phyloP scores from a whole-genome alignment of 1,140 invertebrate genomes.

The Argopecten irradians region DNA sequence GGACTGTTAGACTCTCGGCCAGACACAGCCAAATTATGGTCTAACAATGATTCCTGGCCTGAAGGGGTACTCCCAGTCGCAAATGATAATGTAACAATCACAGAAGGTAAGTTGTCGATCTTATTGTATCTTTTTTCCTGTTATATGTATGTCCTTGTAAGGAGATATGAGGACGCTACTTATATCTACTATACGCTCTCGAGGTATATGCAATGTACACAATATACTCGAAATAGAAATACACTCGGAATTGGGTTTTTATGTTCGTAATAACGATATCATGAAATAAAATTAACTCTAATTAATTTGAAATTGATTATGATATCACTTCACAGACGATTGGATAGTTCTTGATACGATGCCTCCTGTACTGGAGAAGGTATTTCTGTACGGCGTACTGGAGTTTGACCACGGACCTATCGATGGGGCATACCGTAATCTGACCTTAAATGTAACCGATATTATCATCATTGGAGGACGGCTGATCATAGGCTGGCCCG shows the following conservation, averaged over 20 bases:
- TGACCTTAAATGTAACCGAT: slow-evolving; percentile 62
- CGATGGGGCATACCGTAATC: slow-evolving; percentile 2
- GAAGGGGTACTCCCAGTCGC: slow-evolving; percentile 46
- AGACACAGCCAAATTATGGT: slow-evolving; percentile 49
- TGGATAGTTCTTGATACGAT: slow-evolving; percentile 66
- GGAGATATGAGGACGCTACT: too few relatives aligned
- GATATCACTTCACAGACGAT: slow-evolving; percentile 60
- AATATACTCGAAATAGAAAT: too few relatives aligned
- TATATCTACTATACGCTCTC: too few relatives aligned
- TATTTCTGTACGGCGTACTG: slow-evolving; percentile 66
- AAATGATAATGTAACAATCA: slow-evolving; percentile 64
- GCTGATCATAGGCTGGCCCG: slow-evolving; percentile 67
- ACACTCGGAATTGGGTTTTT: too few relatives aligned
- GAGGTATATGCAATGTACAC: too few relatives aligned
- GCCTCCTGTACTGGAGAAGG: slow-evolving; percentile 56
- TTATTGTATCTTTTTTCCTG: neutral
- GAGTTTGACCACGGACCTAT: slow-evolving; percentile 55
- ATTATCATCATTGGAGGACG: slow-evolving; percentile 68
- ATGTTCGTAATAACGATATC: too few relatives aligned
- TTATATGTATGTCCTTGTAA: too few relatives aligned
- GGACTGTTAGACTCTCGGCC: slow-evolving; percentile 35
- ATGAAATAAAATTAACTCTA: too few relatives aligned
- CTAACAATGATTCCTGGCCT: slow-evolving; percentile 46
- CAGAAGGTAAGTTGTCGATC: slow-evolving; percentile 52
- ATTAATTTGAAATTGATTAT: neutral